Base-by-base conservation (phyloP, 2,113 vertebrate genomes). In the Percopsis transmontana region DNA sequence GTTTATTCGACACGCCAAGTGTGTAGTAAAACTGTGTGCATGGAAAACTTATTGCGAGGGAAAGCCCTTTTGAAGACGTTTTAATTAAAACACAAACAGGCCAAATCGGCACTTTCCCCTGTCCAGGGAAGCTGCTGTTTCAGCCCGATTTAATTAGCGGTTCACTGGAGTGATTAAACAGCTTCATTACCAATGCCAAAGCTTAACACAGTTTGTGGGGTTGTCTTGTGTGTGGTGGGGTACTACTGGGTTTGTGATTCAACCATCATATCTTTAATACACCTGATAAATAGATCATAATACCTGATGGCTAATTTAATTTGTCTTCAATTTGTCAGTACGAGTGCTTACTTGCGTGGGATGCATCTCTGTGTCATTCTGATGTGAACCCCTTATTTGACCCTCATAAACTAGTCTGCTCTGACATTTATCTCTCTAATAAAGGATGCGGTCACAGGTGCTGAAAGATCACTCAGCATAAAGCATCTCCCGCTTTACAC, bases 181-280 rank as follows among this genome's bases (percentile, higher is more conserved):
- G 80, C 87, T 89, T 89, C 83, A 92, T 92, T 90, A 87, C 82
- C 76, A 62, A 81, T 74, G 87, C 79, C 87, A 91, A 87, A 88
- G 87, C 86, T 91, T 88, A 89, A 74, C 70, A 62, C 20, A 61
- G 70, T 63, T 42, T 48, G 69, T 48, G 54, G 70, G 84, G 59
- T 73, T 74, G 76, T 83, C 72, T 84, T 74, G 77, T 66, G 75
- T 47, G 48, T 11, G 10, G 56, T n/a, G 62, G 52, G 38, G 38
- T 78, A 71, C 77, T 80, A 68, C 66, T 66, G 74, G 62, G 56
- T 61, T 75, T 53, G 72, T 76, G 72, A 82, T 85, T 88, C 82
- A 82, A 71, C 79, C 77, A 72, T 72, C 69, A 72, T 24, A 8
- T 9, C 40, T 68, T 20, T 68, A 81, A 72, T 80, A 70, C 21